Conservation (phyloP, 2,113 vertebrate genomes). For the Microcebus ravelobensis region DNA sequence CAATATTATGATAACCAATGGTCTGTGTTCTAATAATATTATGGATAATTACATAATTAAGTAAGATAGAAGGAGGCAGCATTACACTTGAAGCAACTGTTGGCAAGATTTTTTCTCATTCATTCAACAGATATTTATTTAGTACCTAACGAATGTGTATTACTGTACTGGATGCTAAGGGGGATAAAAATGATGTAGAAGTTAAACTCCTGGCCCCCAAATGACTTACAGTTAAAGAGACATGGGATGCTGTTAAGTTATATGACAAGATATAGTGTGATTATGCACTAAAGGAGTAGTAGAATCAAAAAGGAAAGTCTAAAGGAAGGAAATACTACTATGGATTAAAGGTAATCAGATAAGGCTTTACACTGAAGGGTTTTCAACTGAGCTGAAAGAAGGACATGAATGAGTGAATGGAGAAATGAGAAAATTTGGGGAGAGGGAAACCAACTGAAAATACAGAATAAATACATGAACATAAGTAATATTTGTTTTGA, state of each 20-base stretch:
- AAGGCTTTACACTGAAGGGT: neutral
- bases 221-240: conserved; percentile 27
- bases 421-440: neutral
- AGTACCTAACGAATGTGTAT: neutral
- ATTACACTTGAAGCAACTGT: neutral
- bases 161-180: neutral
- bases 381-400: conserved; percentile 25
- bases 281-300: neutral
- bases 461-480: neutral
- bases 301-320: neutral
- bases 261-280: neutral
- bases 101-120: conserved; percentile 22
- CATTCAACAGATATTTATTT: conserved; percentile 35
- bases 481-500: neutral
- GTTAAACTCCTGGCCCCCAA: neutral
- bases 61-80: neutral
- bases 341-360: neutral
- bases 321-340: conserved; percentile 6
- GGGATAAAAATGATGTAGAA: conserved; percentile 2
- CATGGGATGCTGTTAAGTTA: neutral
- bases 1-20: neutral
- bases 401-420: neutral
- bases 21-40: conserved; percentile 39
- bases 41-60: conserved; percentile 34
- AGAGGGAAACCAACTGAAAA: conserved; percentile 7